Base-by-base conservation (phyloP, 2,113 vertebrate species). In the Oncorhynchus tshawytscha region DNA sequence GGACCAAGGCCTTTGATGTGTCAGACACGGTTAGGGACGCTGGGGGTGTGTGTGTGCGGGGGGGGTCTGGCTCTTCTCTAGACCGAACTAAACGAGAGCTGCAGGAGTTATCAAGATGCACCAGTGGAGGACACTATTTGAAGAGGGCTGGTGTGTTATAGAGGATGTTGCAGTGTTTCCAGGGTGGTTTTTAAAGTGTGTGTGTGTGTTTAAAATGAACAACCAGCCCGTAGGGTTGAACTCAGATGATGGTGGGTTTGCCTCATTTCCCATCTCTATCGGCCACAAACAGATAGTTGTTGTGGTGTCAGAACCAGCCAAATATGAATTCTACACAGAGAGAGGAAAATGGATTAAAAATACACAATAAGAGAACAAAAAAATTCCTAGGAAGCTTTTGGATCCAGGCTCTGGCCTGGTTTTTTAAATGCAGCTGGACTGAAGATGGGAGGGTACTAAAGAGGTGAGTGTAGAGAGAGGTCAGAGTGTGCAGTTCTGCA, bases 1-100 rank as follows among this genome's bases (percentile, higher is more conserved):
- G 92, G 94, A 94, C 93, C 86, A 70, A 39, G 86, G 27, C 91
- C 96, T 99, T 98, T 99, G 97, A 97, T 97, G 95, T 97, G 87
- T 86, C 76, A 70, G 81, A 83, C 84, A 86, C 91, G 91, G 89
- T 92, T 91, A 93, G 94, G 92, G 93, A 90, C 84, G 90, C 88
- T 84, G 88, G 92, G 93, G 90, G 91, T 87, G 89, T 73, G 12
- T 84, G 76, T 57, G 67, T 69, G 74, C 59, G 51, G 67, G 70
- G 27, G n/a, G 86, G 92, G 85, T 86, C 89, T 90, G 88, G 81
- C 87, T 89, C 87, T 89, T 89, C 88, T 89, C 85, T 78, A 76
- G 86, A 81, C 85, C 77, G 76, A 86, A 81, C 86, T 90, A 83
- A 62, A 90, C 80, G 75, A 82, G 87, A 89, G 75, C 73, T 77